Conservation (phyloP, 2,113 vertebrate species). For the Steatornis caripensis region DNA sequence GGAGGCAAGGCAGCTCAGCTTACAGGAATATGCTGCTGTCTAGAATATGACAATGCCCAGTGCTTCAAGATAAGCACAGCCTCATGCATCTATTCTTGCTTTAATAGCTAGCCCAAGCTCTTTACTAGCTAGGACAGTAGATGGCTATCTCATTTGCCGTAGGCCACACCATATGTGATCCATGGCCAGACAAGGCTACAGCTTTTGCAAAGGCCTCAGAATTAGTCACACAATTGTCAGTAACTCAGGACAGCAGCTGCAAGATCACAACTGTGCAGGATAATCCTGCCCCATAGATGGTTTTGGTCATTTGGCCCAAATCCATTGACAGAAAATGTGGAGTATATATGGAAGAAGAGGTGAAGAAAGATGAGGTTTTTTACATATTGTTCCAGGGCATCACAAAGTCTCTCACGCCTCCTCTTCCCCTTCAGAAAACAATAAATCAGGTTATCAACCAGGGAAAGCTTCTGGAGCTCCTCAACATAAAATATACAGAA, state of each 20-base stretch:
- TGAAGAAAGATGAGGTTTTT: background rate
- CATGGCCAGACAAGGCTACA: background rate
- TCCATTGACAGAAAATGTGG: rapidly evolving
- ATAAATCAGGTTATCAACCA: background rate
- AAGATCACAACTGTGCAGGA: background rate
- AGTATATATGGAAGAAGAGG: background rate
- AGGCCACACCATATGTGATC: background rate
- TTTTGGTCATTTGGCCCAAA: background rate
- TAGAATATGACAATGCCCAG: background rate
- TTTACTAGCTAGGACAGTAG: background rate
- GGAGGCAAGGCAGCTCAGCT: background rate
- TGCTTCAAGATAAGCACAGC: background rate
- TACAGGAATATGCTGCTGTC: background rate
- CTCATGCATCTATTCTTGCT: background rate
- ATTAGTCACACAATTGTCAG: background rate
- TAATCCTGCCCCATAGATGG: background rate
- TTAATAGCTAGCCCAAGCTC: background rate
- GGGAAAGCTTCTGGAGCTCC: background rate
- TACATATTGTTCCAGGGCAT: background rate
- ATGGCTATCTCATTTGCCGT: background rate
- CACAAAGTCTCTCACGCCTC: background rate
- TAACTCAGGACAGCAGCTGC: background rate
- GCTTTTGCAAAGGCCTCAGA: background rate
- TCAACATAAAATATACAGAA: background rate
- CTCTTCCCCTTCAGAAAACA: background rate